Percentiles rank a stretch among this genome's conserved stretches.
These are phyloP conservation scores for Scolopax bukidnonensis DNA, from an alignment of 2,797 vertebrate species.

Conservation along the genomic window DNA sequence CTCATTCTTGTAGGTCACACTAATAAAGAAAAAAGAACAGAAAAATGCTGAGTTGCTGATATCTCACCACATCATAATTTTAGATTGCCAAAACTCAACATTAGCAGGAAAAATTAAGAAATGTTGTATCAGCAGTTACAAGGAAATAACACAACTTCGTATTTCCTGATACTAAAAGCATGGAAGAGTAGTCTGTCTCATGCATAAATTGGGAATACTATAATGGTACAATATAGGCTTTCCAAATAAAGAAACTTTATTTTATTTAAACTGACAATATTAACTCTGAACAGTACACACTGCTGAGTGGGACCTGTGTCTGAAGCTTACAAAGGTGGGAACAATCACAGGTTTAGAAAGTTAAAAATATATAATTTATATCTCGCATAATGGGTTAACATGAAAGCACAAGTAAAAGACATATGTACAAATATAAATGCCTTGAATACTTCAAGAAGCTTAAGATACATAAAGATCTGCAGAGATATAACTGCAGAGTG, in stretches of 20 bases:
- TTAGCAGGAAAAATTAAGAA: not conserved
- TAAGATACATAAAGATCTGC: not conserved
- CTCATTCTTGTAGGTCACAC: conserved; percentile 86
- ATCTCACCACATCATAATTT: not conserved
- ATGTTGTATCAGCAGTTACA: not conserved
- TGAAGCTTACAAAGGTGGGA: not conserved
- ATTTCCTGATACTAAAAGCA: not conserved
- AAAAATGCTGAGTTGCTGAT: not conserved
- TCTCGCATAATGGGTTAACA: not conserved
- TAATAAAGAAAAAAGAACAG: conserved; percentile 50
- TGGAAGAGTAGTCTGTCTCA: not conserved
- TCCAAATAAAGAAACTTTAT: not conserved
- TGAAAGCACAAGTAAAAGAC: not conserved
- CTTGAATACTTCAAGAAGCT: not conserved
- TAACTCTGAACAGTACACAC: not conserved
- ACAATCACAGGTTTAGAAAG: not conserved
- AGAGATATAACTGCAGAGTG: not conserved
- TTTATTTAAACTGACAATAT: not conserved
- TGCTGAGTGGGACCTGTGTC: not conserved
- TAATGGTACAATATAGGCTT: not conserved
- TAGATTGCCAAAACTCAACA: not conserved
- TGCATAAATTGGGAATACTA: not conserved
- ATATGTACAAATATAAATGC: not conserved
- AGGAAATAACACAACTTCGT: not conserved
- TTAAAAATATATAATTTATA: not conserved